Conservation (phyloP, 2,888 invertebrate species). For the Mythimna albipuncta region DNA sequence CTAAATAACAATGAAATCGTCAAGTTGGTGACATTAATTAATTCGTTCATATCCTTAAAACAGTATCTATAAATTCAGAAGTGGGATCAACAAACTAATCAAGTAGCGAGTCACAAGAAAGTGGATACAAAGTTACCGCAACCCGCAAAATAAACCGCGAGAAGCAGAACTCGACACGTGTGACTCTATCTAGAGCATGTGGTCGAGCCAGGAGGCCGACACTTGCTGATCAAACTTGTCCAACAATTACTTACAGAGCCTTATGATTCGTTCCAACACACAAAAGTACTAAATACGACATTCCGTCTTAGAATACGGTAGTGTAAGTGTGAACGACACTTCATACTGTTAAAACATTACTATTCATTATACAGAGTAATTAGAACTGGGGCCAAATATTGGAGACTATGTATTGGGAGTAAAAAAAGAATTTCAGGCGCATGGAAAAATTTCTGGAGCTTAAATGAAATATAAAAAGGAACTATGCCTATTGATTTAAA, state of each 20-base stretch:
- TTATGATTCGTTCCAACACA: not conserved
- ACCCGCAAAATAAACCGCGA: constrained; percentile 35
- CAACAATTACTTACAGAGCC: constrained; percentile 22
- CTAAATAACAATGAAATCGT: not conserved
- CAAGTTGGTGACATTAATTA: not conserved
- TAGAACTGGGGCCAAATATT: not conserved
- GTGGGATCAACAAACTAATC: not conserved
- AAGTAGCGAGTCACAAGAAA: constrained; percentile 1
- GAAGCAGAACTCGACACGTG: constrained; percentile 41
- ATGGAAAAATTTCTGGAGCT: too few relatives aligned
- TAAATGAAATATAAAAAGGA: too few relatives aligned
- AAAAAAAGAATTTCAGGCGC: too few relatives aligned
- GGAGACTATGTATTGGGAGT: not conserved
- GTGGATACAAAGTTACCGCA: constrained; percentile 39
- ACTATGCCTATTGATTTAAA: too few relatives aligned
- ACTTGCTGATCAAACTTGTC: constrained; percentile 41
- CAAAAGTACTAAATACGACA: constrained; percentile 11
- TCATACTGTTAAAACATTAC: not conserved
- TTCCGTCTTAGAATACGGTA: not conserved
- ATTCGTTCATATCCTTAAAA: not conserved
- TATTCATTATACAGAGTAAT: not conserved
- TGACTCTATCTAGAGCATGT: constrained; percentile 54
- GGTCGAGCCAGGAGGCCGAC: constrained; percentile 36
- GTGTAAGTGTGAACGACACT: not conserved
- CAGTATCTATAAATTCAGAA: not conserved